These are phyloP conservation scores for Grapholita molesta DNA, from an alignment of 1,140 invertebrate genomes.

Conservation along the genomic window DNA sequence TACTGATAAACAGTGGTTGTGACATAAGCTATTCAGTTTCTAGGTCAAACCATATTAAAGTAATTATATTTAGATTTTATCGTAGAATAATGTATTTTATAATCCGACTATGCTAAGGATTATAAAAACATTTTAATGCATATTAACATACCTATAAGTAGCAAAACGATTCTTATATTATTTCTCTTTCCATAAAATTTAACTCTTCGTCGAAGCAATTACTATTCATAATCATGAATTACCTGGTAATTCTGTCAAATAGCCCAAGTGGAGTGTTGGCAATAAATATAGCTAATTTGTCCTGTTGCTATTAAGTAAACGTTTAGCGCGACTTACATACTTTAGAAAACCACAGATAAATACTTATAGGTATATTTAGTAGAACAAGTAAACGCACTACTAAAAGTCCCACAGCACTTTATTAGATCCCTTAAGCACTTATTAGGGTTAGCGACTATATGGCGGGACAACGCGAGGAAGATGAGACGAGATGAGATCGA, in stretches of 20 bases:
- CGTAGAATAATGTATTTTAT: too few relatives aligned
- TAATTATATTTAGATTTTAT: too few relatives aligned
- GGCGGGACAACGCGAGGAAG: too few relatives aligned
- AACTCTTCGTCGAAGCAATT: background rate
- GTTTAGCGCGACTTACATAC: background rate
- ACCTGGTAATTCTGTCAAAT: background rate
- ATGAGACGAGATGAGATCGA: too few relatives aligned
- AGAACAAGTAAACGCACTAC: background rate
- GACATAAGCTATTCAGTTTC: too few relatives aligned
- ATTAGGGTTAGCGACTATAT: too few relatives aligned
- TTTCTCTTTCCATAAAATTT: background rate
- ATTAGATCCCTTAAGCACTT: too few relatives aligned
- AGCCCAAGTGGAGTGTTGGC: background rate
- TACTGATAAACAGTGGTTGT: too few relatives aligned
- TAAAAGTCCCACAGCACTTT: too few relatives aligned
- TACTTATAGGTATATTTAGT: background rate
- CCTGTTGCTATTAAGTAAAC: background rate
- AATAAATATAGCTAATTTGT: conserved; percentile 10
- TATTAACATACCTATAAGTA: background rate
- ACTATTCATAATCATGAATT: conserved; percentile 12
- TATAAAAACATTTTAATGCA: background rate
- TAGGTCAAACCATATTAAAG: too few relatives aligned
- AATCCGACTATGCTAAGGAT: too few relatives aligned
- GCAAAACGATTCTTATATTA: background rate
- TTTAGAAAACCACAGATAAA: background rate